These are phyloP conservation scores for Felis chaus DNA, from an alignment of 2,113 vertebrate genomes.

Conservation along the genomic window DNA sequence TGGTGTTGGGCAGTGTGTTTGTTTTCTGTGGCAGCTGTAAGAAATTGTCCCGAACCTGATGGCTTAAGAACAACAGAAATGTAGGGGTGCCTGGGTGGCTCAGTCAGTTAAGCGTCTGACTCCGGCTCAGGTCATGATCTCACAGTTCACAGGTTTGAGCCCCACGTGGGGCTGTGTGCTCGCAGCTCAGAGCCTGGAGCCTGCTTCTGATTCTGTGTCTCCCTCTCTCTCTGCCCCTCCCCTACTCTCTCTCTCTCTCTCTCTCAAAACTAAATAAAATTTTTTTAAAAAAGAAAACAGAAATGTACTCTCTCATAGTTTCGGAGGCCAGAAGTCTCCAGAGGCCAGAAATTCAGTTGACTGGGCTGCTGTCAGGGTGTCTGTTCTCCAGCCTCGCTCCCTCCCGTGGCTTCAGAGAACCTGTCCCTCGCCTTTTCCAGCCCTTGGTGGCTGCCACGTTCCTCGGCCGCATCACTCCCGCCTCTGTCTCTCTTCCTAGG, in stretches of 20 bases:
- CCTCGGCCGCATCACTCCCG: accelerated
- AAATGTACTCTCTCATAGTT: not conserved
- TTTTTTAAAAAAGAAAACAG: no score
- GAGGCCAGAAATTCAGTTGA: no score
- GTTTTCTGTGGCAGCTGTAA: not conserved
- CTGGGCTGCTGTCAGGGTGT: not conserved
- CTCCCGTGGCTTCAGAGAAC: not conserved
- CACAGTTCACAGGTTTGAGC: no score
- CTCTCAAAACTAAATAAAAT: no score
- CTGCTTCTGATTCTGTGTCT: no score
- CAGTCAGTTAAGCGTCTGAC: no score
- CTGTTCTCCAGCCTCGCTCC: accelerated
- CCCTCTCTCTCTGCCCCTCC: no score
- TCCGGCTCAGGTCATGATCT: no score
- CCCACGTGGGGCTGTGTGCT: no score
- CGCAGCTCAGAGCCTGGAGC: no score
- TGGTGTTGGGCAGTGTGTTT: accelerated
- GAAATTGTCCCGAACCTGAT: not conserved
- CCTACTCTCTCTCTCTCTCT: no score
- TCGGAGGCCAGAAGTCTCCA: not conserved
- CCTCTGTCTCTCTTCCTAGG: not conserved
- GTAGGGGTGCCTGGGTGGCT: no score
- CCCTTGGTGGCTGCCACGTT: not conserved
- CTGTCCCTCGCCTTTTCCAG: not conserved
- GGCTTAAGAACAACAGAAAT: not conserved